These are phyloP conservation scores for Ophion ellenae DNA, from an alignment of 2,888 invertebrate genomes.

Conservation along the genomic window DNA sequence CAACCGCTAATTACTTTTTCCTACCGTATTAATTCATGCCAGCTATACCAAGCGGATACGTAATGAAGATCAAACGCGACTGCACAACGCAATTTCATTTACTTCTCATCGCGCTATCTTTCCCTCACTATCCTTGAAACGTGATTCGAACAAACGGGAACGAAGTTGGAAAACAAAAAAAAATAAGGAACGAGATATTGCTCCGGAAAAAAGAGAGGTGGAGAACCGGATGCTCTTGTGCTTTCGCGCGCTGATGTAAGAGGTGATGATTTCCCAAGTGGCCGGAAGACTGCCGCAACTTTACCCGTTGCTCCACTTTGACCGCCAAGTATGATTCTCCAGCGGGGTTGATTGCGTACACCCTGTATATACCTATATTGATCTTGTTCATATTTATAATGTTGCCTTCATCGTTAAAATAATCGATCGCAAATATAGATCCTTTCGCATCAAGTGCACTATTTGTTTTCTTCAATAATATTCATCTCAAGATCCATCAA, in stretches of 20 bases:
- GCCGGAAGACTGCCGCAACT: slow-evolving; percentile 60
- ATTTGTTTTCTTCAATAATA: background rate
- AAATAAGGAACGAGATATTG: slow-evolving; percentile 33
- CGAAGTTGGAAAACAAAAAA: slow-evolving; percentile 28
- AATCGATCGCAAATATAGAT: background rate
- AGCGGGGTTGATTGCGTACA: slow-evolving; percentile 71
- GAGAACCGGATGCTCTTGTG: slow-evolving; percentile 17
- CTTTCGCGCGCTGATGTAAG: slow-evolving; percentile 69
- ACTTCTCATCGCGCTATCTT: background rate
- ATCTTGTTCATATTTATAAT: background rate
- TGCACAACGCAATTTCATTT: slow-evolving; percentile 17
- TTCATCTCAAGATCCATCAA: background rate
- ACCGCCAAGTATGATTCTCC: slow-evolving; percentile 74
- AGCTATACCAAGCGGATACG: background rate
- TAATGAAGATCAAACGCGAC: slow-evolving; percentile 1
- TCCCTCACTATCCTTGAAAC: slow-evolving; percentile 16
- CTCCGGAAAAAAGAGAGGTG: slow-evolving; percentile 22
- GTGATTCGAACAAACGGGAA: slow-evolving; percentile 40
- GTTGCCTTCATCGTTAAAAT: background rate
- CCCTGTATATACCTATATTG: background rate
- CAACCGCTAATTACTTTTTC: background rate
- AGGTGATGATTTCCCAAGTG: slow-evolving; percentile 81
- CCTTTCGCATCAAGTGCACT: background rate
- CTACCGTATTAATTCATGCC: background rate
- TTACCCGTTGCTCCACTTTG: slow-evolving; percentile 71